A percentile compares a stretch with the other conserved stretches of the same genome.
phyloP scores from a whole-genome alignment of 2,888 invertebrate species.

The Eustalomyia histrio region DNA sequence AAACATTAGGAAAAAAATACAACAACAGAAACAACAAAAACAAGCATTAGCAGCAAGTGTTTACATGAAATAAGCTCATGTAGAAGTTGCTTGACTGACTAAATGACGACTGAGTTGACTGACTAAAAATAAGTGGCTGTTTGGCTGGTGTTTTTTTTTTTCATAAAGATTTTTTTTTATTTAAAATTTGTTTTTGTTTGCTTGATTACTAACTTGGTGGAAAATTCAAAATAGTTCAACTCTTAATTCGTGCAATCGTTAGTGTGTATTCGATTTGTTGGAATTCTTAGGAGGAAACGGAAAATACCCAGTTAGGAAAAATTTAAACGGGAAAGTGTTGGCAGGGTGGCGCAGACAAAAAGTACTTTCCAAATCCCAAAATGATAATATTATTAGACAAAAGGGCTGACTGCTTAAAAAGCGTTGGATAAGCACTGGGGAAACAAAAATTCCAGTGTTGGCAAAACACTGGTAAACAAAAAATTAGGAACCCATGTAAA shows the following conservation, averaged over 20 bases:
- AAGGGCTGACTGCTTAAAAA: too few species aligned
- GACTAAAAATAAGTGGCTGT: neutral
- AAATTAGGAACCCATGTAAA: too few species aligned
- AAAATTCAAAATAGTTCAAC: conserved; percentile 49
- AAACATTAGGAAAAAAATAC: conserved; percentile 45
- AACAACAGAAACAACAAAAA: conserved; percentile 26
- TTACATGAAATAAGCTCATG: conserved; percentile 61
- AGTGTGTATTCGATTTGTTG: conserved; percentile 2
- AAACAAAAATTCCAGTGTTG: neutral
- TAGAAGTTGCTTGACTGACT: conserved; percentile 36
- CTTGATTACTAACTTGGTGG: conserved; percentile 30
- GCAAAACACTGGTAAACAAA: too few species aligned
- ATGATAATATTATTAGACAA: too few species aligned
- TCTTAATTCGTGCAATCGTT: conserved; percentile 1
- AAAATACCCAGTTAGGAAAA: too few species aligned
- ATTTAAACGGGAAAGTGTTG: neutral
- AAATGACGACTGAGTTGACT: neutral
- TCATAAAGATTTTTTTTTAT: conserved; percentile 23
- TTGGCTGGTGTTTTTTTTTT: conserved; percentile 13
- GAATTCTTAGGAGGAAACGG: conserved; percentile 31
- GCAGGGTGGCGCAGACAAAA: too few species aligned
- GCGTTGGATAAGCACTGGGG: too few species aligned
- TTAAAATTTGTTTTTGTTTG: conserved; percentile 6
- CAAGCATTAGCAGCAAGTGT: conserved; percentile 61
- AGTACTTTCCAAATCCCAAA: too few species aligned